Percentiles rank a stretch among this genome's conserved stretches.
Evolutionary conservation across 2,888 invertebrate genomes (phyloP).

Genomic region (Steinernema carpocapsae): DNA sequence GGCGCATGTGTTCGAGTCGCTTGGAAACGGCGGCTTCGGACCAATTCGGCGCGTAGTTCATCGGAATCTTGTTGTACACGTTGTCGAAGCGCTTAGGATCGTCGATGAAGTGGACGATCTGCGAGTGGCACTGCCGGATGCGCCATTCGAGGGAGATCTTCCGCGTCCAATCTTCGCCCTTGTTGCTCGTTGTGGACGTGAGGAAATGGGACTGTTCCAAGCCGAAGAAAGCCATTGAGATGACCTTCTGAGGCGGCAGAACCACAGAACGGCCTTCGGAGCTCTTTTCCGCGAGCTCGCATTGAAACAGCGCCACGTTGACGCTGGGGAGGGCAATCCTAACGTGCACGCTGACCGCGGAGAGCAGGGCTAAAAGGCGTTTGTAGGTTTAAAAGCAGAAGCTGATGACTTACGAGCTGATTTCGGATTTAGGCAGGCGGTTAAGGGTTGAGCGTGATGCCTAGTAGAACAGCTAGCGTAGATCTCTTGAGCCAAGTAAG

Average conservation of each 20-base stretch:
- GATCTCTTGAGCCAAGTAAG: conserved; percentile 53
- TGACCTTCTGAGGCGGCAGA: not conserved
- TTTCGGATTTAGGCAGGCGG: conserved; percentile 46
- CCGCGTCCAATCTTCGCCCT: conserved; percentile 25
- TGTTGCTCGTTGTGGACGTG: conserved; percentile 7
- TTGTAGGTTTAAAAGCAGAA: too few relatives aligned
- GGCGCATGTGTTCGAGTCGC: conserved; percentile 16
- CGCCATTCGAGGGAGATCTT: conserved; percentile 37
- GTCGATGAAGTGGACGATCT: conserved; percentile 47
- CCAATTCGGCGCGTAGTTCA: conserved; percentile 47
- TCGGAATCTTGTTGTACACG: conserved; percentile 48
- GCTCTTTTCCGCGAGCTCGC: conserved; percentile 34
- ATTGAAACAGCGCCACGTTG: conserved; percentile 47
- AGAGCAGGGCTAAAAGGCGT: conserved; percentile 10
- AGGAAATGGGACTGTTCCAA: conserved; percentile 39
- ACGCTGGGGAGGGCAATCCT: conserved; percentile 39
- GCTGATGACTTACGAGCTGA: not conserved
- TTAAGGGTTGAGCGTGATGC: conserved; percentile 61
- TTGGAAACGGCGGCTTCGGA: conserved; percentile 18
- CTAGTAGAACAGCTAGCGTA: conserved; percentile 56
- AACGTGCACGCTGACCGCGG: conserved; percentile 25
- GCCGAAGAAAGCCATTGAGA: conserved; percentile 3
- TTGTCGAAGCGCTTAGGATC: conserved; percentile 38
- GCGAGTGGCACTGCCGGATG: conserved; percentile 39
- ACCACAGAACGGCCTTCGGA: not conserved